Conservation (phyloP, 2,113 vertebrate species). For the Ochotona princeps region DNA sequence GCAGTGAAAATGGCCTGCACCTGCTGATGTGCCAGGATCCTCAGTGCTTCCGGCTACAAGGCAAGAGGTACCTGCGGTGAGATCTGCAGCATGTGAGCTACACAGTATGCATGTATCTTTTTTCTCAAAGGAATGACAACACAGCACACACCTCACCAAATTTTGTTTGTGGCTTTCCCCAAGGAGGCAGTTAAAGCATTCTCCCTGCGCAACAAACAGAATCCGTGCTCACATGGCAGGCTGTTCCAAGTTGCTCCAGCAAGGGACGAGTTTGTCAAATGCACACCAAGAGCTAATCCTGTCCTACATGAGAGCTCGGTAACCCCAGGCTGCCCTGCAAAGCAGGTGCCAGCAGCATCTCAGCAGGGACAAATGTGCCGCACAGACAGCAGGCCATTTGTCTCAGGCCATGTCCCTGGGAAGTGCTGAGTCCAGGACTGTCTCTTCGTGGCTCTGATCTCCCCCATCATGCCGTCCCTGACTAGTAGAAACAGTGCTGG, state of each 20-base stretch:
- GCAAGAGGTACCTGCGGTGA: constrained; percentile 51
- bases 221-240: neutral
- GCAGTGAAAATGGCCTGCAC: constrained; percentile 1
- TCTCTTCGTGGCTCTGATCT: constrained; percentile 27
- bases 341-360: neutral
- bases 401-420: neutral
- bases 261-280: neutral
- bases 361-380: neutral
- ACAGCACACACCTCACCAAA: neutral
- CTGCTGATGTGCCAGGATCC: constrained; percentile 54
- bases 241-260: neutral
- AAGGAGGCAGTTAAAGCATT: neutral
- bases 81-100: constrained; percentile 33
- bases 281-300: neutral
- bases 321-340: neutral
- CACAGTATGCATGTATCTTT: neutral
- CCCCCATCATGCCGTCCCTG: neutral
- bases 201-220: neutral
- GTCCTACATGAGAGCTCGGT: neutral
- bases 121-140: constrained; percentile 38
- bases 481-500: neutral
- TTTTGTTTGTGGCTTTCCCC: neutral
- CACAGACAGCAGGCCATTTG: neutral
- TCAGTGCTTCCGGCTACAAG: constrained; percentile 30
- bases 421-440: neutral